Percentiles rank a stretch among this genome's conserved stretches.
Evolutionary conservation across 2,113 vertebrate genomes (phyloP).

Genomic region (Regulus satrapa): DNA sequence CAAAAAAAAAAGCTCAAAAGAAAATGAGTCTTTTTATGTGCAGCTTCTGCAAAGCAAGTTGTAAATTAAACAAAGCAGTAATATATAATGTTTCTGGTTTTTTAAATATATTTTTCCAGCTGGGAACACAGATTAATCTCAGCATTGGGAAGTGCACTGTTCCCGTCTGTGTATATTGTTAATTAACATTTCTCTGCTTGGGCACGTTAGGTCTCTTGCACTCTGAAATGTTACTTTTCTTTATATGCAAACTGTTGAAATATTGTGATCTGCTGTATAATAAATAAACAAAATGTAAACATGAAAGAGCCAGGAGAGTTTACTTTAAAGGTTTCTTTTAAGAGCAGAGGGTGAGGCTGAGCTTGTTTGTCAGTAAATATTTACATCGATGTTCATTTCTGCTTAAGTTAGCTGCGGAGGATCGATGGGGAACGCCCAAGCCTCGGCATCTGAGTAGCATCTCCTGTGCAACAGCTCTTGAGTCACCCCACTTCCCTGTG

Average conservation of each 20-base stretch:
- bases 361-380: constrained; percentile 66
- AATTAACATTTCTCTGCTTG: constrained; percentile 70
- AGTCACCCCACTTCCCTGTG: constrained; percentile 61
- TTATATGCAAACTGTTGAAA: constrained; percentile 67
- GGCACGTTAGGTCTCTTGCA: constrained; percentile 61
- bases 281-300: constrained; percentile 66
- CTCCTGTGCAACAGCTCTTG: constrained; percentile 60
- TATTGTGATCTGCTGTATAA: constrained; percentile 67
- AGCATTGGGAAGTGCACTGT: constrained; percentile 62
- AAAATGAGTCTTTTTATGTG: constrained; percentile 57
- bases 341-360: constrained; percentile 57
- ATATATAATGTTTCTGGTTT: constrained; percentile 62
- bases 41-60: constrained; percentile 68
- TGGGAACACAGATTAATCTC: constrained; percentile 50
- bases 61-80: constrained; percentile 69
- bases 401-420: constrained; percentile 54
- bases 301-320: constrained; percentile 54
- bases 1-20: background rate
- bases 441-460: constrained; percentile 40
- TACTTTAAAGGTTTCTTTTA: constrained; percentile 43
- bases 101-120: constrained; percentile 66
- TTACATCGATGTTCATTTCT: constrained; percentile 65
- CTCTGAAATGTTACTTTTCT: constrained; percentile 68
- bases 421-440: constrained; percentile 63
- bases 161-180: constrained; percentile 70